A percentile compares a stretch with the other conserved stretches of the same genome.
Evolutionary conservation across 2,113 vertebrate genomes (phyloP).

Genomic region (Eonycteris spelaea): DNA sequence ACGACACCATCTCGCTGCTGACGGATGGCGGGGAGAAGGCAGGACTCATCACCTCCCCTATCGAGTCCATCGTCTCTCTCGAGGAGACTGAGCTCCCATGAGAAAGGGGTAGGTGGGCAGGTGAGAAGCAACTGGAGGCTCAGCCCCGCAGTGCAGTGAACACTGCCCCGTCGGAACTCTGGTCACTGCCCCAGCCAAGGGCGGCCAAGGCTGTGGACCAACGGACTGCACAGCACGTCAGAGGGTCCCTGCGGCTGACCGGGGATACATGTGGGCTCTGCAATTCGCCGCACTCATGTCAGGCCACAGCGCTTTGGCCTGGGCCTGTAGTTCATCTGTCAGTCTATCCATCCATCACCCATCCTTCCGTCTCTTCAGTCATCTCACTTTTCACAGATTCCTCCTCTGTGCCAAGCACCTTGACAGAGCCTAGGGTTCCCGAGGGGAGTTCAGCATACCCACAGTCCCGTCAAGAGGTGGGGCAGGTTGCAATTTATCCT

Average conservation of each 20-base stretch:
- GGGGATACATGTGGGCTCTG: not conserved
- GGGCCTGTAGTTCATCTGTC: not conserved
- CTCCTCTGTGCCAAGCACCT: not conserved
- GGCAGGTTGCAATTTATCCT: not conserved
- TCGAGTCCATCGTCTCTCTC: slow-evolving; percentile 54
- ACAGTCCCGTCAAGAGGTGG: not conserved
- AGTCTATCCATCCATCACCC: not conserved
- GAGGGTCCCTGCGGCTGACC: not conserved
- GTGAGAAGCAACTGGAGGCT: not conserved
- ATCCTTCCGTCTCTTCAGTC: not conserved
- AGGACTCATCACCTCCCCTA: slow-evolving; percentile 63
- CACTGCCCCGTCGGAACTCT: not conserved
- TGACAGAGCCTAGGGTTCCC: not conserved
- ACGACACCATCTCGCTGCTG: not conserved
- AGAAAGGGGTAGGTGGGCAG: not conserved
- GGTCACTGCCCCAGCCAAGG: not conserved
- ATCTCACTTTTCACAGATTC: not conserved
- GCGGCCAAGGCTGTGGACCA: not conserved
- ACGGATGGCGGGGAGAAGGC: slow-evolving; percentile 22
- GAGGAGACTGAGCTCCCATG: slow-evolving; percentile 54
- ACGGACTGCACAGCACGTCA: fast-evolving
- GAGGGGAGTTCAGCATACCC: not conserved
- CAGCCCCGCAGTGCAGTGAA: not conserved
- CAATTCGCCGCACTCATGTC: not conserved
- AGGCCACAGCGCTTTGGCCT: not conserved